Conservation (phyloP, 2,888 invertebrate species). For the Masnerella sp. region DNA sequence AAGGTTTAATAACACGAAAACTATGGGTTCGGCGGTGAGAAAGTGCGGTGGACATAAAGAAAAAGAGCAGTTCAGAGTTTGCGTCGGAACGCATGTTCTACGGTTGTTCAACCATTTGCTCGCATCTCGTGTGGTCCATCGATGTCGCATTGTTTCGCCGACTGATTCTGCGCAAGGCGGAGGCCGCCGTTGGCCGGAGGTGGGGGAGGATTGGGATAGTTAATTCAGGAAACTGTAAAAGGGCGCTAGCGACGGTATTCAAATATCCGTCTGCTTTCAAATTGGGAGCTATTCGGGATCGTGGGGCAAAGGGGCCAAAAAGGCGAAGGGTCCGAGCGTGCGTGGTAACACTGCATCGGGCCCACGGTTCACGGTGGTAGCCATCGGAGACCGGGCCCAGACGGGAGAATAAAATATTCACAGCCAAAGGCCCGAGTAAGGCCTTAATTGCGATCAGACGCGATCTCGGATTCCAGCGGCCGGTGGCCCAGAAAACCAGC, state of each 20-base stretch:
- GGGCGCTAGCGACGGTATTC: conserved; percentile 45
- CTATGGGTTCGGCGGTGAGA: conserved; percentile 21
- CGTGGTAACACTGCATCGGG: conserved; percentile 50
- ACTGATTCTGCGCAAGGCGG: conserved; percentile 45
- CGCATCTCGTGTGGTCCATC: conserved; percentile 78
- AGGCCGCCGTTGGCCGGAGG: conserved; percentile 57
- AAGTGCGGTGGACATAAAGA: conserved; percentile 49
- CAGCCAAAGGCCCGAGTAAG: conserved; percentile 72
- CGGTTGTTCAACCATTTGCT: conserved; percentile 78
- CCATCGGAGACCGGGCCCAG: conserved; percentile 35
- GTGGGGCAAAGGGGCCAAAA: conserved; percentile 22
- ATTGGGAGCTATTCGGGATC: conserved; percentile 69
- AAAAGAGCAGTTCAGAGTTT: conserved; percentile 56
- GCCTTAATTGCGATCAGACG: conserved; percentile 78
- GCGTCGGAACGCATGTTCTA: conserved; percentile 76
- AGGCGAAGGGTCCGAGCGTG: conserved; percentile 39
- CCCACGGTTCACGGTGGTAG: conserved; percentile 46
- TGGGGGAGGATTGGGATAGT: conserved; percentile 37
- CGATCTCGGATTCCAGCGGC: conserved; percentile 77
- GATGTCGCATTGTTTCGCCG: conserved; percentile 76
- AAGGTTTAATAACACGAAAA: conserved; percentile 15
- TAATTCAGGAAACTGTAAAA: conserved; percentile 53
- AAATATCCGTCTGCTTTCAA: conserved; percentile 74
- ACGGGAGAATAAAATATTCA: conserved; percentile 75
- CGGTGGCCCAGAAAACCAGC: conserved; percentile 72